phyloP scores from a whole-genome alignment of 2,113 vertebrate species.

The Tursiops truncatus region DNA sequence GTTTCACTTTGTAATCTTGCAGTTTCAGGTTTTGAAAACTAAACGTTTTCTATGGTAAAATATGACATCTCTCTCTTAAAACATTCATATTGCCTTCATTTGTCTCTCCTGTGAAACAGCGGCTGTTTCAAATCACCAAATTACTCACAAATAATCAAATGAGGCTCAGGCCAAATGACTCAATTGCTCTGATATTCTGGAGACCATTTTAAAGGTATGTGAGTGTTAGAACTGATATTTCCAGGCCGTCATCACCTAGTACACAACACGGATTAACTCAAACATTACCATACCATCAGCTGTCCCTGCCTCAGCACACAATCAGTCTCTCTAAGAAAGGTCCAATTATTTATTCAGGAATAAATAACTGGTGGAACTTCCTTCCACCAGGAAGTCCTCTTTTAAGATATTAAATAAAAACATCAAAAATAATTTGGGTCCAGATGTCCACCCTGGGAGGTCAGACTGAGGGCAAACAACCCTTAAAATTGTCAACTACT shows the following conservation, averaged over 20 bases:
- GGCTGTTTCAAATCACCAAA: neutral
- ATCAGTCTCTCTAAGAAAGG: neutral
- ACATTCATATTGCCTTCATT: neutral
- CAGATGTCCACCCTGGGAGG: neutral
- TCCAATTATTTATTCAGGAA: neutral
- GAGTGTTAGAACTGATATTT: neutral
- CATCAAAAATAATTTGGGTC: conserved; percentile 31
- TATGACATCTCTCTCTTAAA: neutral
- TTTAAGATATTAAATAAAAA: conserved; percentile 51
- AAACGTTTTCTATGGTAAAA: neutral
- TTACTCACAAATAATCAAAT: neutral
- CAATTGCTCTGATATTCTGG: neutral
- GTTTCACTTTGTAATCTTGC: neutral
- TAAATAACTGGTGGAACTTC: too few species aligned
- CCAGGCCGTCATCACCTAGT: neutral
- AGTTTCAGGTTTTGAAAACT: neutral
- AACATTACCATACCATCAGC: neutral
- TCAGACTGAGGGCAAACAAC: neutral
- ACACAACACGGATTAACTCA: neutral
- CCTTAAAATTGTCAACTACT: neutral
- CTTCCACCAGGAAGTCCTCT: neutral
- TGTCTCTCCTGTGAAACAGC: neutral
- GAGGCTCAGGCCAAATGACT: neutral
- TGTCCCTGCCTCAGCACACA: neutral
- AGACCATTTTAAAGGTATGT: neutral